Conservation (phyloP, 2,888 invertebrate species). For the Yponomeuta cagnagella region DNA sequence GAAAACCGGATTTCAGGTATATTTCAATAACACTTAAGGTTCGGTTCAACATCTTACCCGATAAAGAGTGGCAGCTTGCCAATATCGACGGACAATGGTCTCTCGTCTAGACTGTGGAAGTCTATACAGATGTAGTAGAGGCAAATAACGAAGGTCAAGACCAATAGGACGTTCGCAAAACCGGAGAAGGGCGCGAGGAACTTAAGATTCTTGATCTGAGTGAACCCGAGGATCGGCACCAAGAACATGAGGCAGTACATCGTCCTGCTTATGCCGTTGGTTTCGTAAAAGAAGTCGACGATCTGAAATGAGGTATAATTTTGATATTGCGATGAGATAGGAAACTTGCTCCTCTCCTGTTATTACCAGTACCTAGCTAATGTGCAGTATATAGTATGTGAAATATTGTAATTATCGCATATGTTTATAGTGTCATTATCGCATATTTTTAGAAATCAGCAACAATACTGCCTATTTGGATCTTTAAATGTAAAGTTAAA, state of each 20-base stretch:
- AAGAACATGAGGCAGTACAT: conserved; percentile 60
- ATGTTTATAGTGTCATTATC: no score
- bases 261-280: conserved; percentile 35
- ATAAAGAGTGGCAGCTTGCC: conserved; percentile 89
- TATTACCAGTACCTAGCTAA: background rate
- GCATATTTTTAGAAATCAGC: no score
- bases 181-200: conserved; percentile 92
- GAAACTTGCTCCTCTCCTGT: background rate
- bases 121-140: conserved; percentile 85
- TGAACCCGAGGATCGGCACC: conserved; percentile 56
- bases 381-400: no score
- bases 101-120: conserved; percentile 56
- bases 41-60: conserved; percentile 54
- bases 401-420: no score
- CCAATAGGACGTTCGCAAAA: conserved; percentile 88
- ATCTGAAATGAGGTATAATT: conserved; percentile 41
- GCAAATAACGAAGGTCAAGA: conserved; percentile 86
- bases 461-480: no score
- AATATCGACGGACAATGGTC: conserved; percentile 74
- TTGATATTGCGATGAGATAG: background rate
- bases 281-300: conserved; percentile 37
- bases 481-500: no score
- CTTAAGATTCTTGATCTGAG: conserved; percentile 83
- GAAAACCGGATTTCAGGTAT: no score
- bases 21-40: background rate